Base-by-base conservation (phyloP, 2,113 vertebrate species). In the Naja naja region DNA sequence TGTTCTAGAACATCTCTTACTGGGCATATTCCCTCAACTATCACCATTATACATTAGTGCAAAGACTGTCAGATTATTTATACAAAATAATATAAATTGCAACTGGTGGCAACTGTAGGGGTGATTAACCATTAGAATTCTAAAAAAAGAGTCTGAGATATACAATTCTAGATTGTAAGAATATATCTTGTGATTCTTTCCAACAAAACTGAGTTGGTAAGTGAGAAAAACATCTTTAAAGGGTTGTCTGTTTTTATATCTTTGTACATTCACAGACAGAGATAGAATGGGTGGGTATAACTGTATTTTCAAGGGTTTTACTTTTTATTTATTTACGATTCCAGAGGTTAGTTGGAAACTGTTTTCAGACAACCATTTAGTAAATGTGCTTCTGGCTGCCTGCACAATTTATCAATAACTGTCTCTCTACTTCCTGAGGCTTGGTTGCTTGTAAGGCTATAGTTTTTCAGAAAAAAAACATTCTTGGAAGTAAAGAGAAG, bases 281-380 rank as follows among this genome's bases (percentile, higher is more conserved):
- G 1, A 91, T 87, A 47, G 11, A 90, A 90, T 86, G 94, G 94
- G 39, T 0, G 93, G 22, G 5, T 22, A 23, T 92, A 56, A 27
- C 53, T 89, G 47, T 95, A 89, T 88, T 96, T 95, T 52, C 30
- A 93, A 60, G 25, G 93, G 54, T 74, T 92, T 94, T 39, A 89
- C n/a, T 92, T 90, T 94, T 89, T 91, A 87, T 88, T 81, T 58
- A 85, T 89, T 94, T 91, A 58, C 52, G 39, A 89, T 93, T 94
- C 91, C 47, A 93, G 85, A 87, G 45, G n/a, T 92, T 85, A 39
- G 54, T 91, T 11, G 45, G 92, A 88, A 93, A 88, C 58, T 93
- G 55, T 96, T 96, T 95, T 95, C 85, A 91, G 90, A 91, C 85
- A 94, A 96, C 94, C 87, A 92, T 96, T 97, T 96, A 95, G 58